Conservation (phyloP, 1,140 invertebrate genomes). For the Caerostris extrusa region DNA sequence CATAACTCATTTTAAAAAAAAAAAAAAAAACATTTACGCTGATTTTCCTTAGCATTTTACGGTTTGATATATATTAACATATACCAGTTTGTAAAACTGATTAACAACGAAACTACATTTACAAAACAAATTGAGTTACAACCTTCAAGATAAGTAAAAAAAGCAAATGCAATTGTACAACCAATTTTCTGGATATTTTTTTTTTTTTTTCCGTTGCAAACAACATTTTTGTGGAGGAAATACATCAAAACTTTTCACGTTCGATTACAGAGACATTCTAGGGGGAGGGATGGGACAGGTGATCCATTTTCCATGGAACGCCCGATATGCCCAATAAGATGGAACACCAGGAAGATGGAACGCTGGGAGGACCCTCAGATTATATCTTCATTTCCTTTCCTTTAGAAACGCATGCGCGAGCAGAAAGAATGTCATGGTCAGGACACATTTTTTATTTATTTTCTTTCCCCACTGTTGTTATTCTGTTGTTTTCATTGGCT, state of each 20-base stretch:
- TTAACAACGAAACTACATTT: too few species aligned
- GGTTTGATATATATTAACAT: too few species aligned
- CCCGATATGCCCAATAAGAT: slow-evolving; percentile 31
- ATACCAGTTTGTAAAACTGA: too few species aligned
- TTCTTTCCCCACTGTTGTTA: neutral
- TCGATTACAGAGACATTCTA: slow-evolving; percentile 13
- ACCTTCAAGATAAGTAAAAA: neutral
- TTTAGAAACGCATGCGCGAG: neutral
- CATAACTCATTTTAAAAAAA: too few species aligned
- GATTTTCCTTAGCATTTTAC: too few species aligned
- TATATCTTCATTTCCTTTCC: slow-evolving; percentile 28
- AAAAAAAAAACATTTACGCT: too few species aligned
- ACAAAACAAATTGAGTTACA: neutral
- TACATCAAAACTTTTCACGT: slow-evolving; percentile 18
- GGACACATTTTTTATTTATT: neutral
- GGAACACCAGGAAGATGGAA: slow-evolving; percentile 25
- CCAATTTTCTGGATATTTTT: neutral
- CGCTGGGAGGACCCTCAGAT: neutral
- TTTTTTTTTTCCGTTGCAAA: neutral
- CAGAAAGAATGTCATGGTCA: neutral
- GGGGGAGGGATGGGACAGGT: neutral
- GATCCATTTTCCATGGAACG: slow-evolving; percentile 37
- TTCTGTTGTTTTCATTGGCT: neutral
- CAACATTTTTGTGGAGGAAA: neutral
- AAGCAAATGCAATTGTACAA: neutral